Evolutionary conservation across 2,888 invertebrate species (phyloP), one percentile per base, ranked within the genome.

Genomic region (Vanessa cardui): DNA sequence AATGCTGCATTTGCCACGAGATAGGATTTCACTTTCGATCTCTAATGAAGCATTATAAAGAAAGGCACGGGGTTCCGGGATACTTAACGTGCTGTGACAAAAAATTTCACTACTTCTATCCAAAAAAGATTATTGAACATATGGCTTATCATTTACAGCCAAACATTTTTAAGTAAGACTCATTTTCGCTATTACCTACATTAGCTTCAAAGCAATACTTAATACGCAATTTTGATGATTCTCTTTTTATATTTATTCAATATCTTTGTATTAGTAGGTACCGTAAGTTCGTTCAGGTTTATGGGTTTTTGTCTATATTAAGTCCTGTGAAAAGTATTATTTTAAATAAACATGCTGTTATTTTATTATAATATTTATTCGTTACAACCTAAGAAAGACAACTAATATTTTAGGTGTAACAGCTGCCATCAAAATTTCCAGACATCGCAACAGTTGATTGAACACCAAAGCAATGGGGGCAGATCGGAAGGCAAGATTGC

Each of bases 101-200:
- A 77, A 92, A 92, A 72, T 91, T 91, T 75, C 92, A 92, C 72
- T 92, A 91, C 71, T 92, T 92, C 73, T 90, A 90, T 74, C 92
- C 92, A 0, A 92, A 90, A 76, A 92, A 88, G 77, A 91, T 92
- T 61, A 91, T 92, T 58, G 92, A 92, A 74, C 92, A 92, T 71
- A 92, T 92, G 92, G 92, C 92, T 5, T 92, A 79, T 72, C 92
- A 92, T 71, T 81, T 92, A 39, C 92, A 92, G 74, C 85, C 88
- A 7, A 87, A 89, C 64, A 91, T 92, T 77, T 92, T 92, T 78
- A 91, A 88, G 92, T 92, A 82, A 88, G 89, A 72, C 47, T 21
- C 15, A 46, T 62, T 33, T 58, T 33, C 49, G 16, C n/a, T 33
- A 4, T 7, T 44, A 9, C 5, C 39, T 12, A 12, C 12, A 39